Base-by-base conservation (phyloP, 2,888 invertebrate species). In the Agrotis ipsilon region DNA sequence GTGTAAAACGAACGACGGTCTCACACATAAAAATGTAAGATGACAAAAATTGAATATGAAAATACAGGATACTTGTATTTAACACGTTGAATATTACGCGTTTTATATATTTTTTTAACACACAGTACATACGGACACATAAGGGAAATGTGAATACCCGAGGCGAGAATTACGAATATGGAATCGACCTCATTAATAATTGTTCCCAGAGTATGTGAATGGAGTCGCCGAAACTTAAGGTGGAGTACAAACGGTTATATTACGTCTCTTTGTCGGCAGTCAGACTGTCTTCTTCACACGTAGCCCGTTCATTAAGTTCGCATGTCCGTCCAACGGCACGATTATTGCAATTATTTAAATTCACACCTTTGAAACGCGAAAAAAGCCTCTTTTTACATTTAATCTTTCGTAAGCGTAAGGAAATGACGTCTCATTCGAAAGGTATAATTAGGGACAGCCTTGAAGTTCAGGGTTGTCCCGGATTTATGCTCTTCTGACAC, bases 281-380 rank as follows among this genome's bases (percentile, higher is more conserved):
- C 65, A 80, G 84, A 79, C 88, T 89, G 92, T 93, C 94, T 88
- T 94, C 94, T 93, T 93, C 93, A 88, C 90, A 80, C 79, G 81
- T 68, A 81, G 66, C 85, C 88, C 93, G 88, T 88, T 94, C 93
- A 96, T 96, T 95, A 96, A 92, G 90, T 91, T 95, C 88, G 95
- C 96, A 94, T 96, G 96, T 94, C 92, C 88, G 89, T 92, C 92
- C 87, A 90, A 90, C 91, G 88, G 77, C 84, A 81, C 89, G 93
- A 96, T 96, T 95, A 96, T 96, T 96, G 95, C 96, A 96, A 96
- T 96, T 96, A 96, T 96, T 96, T 96, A 96, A 96, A 96, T 96
- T 96, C 96, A 95, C 96, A 96, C 96, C 96, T 96, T 94, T 92
- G 93, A 90, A 93, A 93, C 86, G 88, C 91, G 92, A 94, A 95